Evolutionary conservation across 2,113 vertebrate species (phyloP).

Genomic region (Pedetes capensis): DNA sequence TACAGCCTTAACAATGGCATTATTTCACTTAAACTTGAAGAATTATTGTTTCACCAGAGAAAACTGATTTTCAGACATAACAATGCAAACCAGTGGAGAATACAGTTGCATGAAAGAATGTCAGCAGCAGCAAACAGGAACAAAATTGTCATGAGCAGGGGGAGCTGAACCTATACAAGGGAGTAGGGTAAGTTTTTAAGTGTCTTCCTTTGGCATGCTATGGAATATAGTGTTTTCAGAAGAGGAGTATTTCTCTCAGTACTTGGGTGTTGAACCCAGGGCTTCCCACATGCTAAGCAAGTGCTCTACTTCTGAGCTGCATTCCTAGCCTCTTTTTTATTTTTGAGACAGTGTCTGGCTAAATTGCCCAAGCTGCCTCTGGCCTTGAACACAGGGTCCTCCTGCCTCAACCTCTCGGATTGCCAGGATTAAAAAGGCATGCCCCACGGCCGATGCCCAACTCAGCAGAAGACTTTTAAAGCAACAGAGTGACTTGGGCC

Average conservation of each 20-base stretch:
- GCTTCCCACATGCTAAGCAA: too few relatives aligned
- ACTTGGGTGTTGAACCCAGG: too few relatives aligned
- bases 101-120: background rate
- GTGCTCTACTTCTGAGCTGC: too few relatives aligned
- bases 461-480: background rate
- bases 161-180: background rate
- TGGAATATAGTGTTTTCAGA: background rate
- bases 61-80: background rate
- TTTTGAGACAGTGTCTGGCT: too few relatives aligned
- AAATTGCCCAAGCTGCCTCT: too few relatives aligned
- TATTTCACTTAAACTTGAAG: constrained; percentile 5
- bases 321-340: too few relatives aligned
- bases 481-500: background rate
- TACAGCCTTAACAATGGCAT: background rate
- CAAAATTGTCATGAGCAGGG: background rate
- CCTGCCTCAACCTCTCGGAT: too few relatives aligned
- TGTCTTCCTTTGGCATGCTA: background rate
- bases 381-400: too few relatives aligned
- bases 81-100: background rate
- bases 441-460: too few relatives aligned
- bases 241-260: too few relatives aligned
- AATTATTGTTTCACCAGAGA: background rate
- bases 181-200: background rate
- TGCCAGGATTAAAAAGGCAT: too few relatives aligned
- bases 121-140: background rate